Base-by-base conservation (phyloP, 2,113 vertebrate genomes). In the Aldabrachelys gigantea region DNA sequence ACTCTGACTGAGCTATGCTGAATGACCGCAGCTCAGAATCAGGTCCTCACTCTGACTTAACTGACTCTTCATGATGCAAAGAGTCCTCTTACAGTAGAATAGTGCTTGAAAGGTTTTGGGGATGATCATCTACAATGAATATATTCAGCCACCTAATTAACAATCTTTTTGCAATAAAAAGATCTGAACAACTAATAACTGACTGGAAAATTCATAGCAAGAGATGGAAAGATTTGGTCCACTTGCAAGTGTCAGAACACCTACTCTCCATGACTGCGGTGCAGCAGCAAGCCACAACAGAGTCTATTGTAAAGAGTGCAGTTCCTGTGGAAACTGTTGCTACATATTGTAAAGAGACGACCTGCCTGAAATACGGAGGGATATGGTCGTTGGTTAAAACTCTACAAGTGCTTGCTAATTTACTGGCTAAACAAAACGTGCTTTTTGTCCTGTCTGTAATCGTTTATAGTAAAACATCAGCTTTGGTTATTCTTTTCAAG, bases 281-380 rank as follows among this genome's bases (percentile, higher is more conserved):
- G 97, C 94, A 84, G n/a, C 94, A 88, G 38, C 57, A 47, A 85
- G 92, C 97, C 98, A 97, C 98, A 97, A 95, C 96, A 97, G 75
- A 78, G 53, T 24, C 95, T 96, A 87, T 75, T n/a, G 96, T 90
- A 41, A 84, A 96, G 95, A 94, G 93, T 92, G 76, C 50, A 8
- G n/a, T 98, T 98, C 98, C 98, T 98, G 98, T 98, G 98, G n/a
- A 98, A 98, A 98, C 79, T 87, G 88, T 97, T 97, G 97, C 93
- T n/a, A 94, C 90, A 93, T 76, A 69, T 35, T 89, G 65, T 65
- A 41, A 54, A 95, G n/a, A 87, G 76, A 93, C 19, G 9, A n/a
- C 19, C n/a, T 38, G 65, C n/a, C n/a, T 9, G 13, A 38, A 91
- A 76, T 76, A 92, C 93, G 80, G n/a, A n/a, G 69, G 86, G 92